Evolutionary conservation across 2,797 vertebrate species (phyloP), one percentile per base, ranked within the genome.

Genomic region (Phaenicophaeus curvirostris): DNA sequence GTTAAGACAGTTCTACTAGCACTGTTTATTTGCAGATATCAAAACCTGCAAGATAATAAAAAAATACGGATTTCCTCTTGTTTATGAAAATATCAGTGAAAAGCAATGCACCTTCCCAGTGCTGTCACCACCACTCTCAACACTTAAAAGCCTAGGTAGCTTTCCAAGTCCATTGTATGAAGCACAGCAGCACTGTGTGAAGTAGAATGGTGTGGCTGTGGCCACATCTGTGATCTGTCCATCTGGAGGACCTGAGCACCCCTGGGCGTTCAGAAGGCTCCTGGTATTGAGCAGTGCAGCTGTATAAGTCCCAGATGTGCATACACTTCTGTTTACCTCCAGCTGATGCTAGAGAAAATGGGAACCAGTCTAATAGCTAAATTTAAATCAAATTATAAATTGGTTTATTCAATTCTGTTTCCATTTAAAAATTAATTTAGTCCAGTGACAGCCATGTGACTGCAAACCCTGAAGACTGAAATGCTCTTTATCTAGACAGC

Each of bases 361-460:
- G 53, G 73, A 93, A 79, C 35, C 33, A 61, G 59, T 61, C 44
- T 92, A 94, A 95, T 76, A 71, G 87, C 59, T 62, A 81, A 63
- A 90, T 91, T 89, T 71, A 96, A 96, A 96, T 97, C 80, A 65
- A 96, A 96, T 96, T 96, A 87, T 54, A 85, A 71, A 72, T 91
- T 1, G 0, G 81, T 86, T 93, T 85, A 96, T 96, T 96, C 41
- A 76, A 94, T 96, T 96, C 61, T 89, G 44, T 89, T 96, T 94
- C 93, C 89, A 96, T 95, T 96, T 96, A 59, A 92, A 85, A 95
- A 94, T 95, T 95, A 90, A 94, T 94, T 94, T 90, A 11, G 30
- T 94, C 90, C 90, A 51, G 44, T 65, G 63, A 74, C 84, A 93
- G 95, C 74, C 89, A 65, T 82, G 80, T 84, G 91, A 65, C 80